phyloP scores from a whole-genome alignment of 1,140 invertebrate species.

The Caerostris darwini region DNA sequence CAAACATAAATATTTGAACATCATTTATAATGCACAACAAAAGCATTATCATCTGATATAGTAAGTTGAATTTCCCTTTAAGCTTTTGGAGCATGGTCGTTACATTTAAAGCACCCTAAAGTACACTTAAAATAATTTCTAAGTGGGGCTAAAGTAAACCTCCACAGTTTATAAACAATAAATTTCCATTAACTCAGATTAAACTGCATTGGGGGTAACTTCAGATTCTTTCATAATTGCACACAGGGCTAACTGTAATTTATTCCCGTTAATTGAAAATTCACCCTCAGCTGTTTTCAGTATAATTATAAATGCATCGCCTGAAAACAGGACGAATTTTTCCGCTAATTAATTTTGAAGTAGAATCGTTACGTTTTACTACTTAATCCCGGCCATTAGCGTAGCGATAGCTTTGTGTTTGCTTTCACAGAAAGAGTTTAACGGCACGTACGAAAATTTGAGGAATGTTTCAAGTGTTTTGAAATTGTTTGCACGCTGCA shows the following conservation, averaged over 20 bases:
- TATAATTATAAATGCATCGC: slow-evolving; percentile 4
- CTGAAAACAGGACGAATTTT: not conserved
- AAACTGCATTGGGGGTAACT: not conserved
- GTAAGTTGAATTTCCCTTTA: too few species aligned
- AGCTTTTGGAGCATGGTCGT: not conserved
- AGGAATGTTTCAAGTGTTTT: not conserved
- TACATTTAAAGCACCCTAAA: not conserved
- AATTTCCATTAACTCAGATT: not conserved
- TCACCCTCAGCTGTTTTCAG: not conserved
- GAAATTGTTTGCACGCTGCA: not conserved
- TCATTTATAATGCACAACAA: too few species aligned
- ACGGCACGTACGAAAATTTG: not conserved
- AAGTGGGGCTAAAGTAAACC: not conserved
- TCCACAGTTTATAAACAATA: not conserved
- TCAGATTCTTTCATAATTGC: not conserved
- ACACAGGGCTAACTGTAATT: not conserved
- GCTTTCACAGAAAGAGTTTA: not conserved
- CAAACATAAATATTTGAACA: too few species aligned
- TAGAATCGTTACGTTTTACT: not conserved
- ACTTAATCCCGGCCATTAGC: not conserved
- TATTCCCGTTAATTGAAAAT: slow-evolving; percentile 1
- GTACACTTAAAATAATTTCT: not conserved
- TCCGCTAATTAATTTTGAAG: not conserved
- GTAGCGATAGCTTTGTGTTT: not conserved
- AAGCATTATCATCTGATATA: too few species aligned